Conservation (phyloP, 2,113 vertebrate genomes). For the Pelodiscus sinensis region DNA sequence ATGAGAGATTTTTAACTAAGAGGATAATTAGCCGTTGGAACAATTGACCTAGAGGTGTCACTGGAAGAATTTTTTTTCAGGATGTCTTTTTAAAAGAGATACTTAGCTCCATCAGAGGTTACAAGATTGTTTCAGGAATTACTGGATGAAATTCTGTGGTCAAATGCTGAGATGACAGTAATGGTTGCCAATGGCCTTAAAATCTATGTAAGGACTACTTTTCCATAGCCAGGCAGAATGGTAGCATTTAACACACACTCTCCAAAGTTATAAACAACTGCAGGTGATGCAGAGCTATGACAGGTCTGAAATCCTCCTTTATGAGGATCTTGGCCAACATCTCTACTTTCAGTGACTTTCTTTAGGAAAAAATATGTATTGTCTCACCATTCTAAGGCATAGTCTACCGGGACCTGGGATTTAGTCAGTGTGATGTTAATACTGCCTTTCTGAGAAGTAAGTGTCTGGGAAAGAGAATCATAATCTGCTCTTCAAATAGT, state of each 20-base stretch:
- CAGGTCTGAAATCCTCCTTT: background rate
- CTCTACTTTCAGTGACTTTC: background rate
- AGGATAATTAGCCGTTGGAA: background rate
- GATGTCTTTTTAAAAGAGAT: background rate
- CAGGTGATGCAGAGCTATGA: background rate
- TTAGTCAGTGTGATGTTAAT: background rate
- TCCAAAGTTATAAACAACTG: background rate
- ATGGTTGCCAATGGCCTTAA: background rate
- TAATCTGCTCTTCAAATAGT: background rate
- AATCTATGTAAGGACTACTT: background rate
- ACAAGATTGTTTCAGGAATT: background rate
- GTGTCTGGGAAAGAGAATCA: background rate
- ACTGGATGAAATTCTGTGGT: background rate
- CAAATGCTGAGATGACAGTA: background rate
- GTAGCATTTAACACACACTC: background rate
- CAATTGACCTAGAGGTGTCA: background rate
- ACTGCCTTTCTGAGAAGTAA: background rate
- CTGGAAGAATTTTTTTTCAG: background rate
- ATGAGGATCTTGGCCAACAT: background rate
- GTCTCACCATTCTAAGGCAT: background rate
- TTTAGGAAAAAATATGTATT: background rate
- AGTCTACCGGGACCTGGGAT: background rate
- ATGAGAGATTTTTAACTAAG: background rate
- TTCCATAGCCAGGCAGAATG: background rate
- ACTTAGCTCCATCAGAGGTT: background rate